Evolutionary conservation across 2,888 invertebrate species (phyloP).

Genomic region (Hofmannophila pseudospretella): DNA sequence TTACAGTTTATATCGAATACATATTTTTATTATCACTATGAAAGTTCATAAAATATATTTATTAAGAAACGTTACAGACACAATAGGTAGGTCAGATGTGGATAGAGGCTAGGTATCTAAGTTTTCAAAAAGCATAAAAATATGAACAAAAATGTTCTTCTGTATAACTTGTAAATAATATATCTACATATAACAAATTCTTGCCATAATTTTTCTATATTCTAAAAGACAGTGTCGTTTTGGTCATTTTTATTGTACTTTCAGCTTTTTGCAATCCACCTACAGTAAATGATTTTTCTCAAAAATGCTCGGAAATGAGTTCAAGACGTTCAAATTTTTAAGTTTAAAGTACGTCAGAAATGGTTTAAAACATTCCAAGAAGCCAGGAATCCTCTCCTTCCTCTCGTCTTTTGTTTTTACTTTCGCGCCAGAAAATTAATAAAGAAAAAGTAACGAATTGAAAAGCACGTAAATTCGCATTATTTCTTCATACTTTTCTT

Average conservation of each 20-base stretch:
- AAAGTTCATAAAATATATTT: slow-evolving; percentile 33
- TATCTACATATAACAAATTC: not conserved
- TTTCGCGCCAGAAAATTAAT: too few relatives aligned
- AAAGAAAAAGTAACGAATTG: too few relatives aligned
- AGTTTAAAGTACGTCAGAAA: too few relatives aligned
- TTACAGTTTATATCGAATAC: slow-evolving; percentile 49
- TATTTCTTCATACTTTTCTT: too few relatives aligned
- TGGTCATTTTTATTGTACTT: slow-evolving; percentile 69
- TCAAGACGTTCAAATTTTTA: too few relatives aligned
- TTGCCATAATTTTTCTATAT: not conserved
- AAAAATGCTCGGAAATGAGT: too few relatives aligned
- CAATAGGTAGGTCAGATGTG: slow-evolving; percentile 25
- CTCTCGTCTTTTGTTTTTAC: too few relatives aligned
- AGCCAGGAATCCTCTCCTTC: too few relatives aligned
- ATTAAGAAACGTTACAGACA: slow-evolving; percentile 34
- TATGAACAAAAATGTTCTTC: not conserved
- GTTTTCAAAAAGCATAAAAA: not conserved
- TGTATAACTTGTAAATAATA: not conserved
- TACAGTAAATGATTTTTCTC: too few relatives aligned
- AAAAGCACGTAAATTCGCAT: too few relatives aligned
- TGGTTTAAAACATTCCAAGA: too few relatives aligned
- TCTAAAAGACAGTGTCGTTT: slow-evolving; percentile 17
- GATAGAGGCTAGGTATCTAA: slow-evolving; percentile 16
- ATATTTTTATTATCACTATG: slow-evolving; percentile 34
- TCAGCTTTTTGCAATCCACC: slow-evolving; percentile 30